Conservation (phyloP, 2,888 invertebrate genomes). For the Hoplodrina ambigua region DNA sequence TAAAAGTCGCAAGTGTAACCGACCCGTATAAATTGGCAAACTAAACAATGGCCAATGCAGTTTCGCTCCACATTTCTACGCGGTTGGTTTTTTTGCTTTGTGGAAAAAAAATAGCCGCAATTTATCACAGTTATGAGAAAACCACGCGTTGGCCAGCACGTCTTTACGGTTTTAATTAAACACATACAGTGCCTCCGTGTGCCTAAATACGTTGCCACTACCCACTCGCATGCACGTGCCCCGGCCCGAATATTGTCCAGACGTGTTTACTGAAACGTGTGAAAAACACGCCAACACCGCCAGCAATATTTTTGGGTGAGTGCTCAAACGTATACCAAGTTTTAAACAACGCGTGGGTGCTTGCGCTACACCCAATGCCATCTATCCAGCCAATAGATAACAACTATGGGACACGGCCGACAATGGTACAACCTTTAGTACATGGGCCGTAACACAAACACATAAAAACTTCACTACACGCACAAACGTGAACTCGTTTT, state of each 20-base stretch:
- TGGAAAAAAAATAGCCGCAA: constrained; percentile 78
- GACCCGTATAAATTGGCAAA: constrained; percentile 90
- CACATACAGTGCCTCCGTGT: constrained; percentile 78
- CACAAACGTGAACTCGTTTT: constrained; percentile 77
- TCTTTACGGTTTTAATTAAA: constrained; percentile 86
- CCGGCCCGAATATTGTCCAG: constrained; percentile 75
- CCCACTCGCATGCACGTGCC: constrained; percentile 74
- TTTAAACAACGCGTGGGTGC: constrained; percentile 54
- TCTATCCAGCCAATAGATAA: constrained; percentile 84
- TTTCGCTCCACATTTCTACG: constrained; percentile 88
- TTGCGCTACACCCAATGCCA: constrained; percentile 83
- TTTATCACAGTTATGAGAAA: constrained; percentile 89
- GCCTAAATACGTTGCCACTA: constrained; percentile 78
- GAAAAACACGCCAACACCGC: constrained; percentile 72
- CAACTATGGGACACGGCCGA: constrained; percentile 75
- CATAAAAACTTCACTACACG: constrained; percentile 82
- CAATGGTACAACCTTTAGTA: constrained; percentile 78
- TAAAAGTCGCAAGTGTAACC: constrained; percentile 90
- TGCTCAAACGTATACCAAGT: constrained; percentile 65
- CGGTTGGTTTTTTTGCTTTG: constrained; percentile 84
- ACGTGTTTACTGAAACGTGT: constrained; percentile 79
- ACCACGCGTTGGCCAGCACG: constrained; percentile 88
- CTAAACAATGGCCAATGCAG: constrained; percentile 89
- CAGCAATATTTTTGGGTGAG: constrained; percentile 80
- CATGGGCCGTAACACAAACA: constrained; percentile 82